A percentile compares a stretch with the other conserved stretches of the same genome.
Evolutionary conservation across 2,888 invertebrate species (phyloP).

Genomic region (Drosophila histrio): DNA sequence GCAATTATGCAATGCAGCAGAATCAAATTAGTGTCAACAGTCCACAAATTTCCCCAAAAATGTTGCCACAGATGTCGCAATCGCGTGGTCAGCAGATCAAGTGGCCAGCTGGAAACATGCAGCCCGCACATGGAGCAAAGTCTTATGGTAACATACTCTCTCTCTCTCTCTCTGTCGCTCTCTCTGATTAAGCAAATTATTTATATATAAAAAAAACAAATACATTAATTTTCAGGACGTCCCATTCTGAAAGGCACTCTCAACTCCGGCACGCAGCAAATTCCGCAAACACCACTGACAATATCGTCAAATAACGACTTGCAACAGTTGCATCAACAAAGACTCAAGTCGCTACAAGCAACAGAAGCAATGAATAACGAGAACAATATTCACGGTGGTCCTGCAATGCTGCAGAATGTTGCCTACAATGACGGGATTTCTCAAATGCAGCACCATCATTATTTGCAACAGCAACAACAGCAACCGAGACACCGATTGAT

Average conservation of each 20-base stretch:
- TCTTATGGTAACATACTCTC: conserved; percentile 55
- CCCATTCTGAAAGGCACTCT: conserved; percentile 83
- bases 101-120: conserved; percentile 49
- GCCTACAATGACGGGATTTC: conserved; percentile 62
- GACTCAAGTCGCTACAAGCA: conserved; percentile 54
- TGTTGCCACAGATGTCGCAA: conserved; percentile 46
- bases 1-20: conserved; percentile 62
- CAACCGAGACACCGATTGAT: conserved; percentile 47
- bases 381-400: conserved; percentile 45
- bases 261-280: conserved; percentile 32
- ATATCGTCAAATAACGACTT: conserved; percentile 74
- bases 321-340: conserved; percentile 74
- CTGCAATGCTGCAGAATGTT: conserved; percentile 54
- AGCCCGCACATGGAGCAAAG: conserved; percentile 41
- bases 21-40: conserved; percentile 52
- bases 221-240: conserved; percentile 68
- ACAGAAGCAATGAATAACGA: conserved; percentile 52
- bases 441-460: conserved; percentile 79
- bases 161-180: no score
- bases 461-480: conserved; percentile 72
- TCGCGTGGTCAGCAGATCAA: conserved; percentile 48
- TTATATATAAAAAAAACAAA: no score
- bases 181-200: no score
- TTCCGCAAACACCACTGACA: conserved; percentile 15
- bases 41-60: conserved; percentile 66